Conservation (phyloP, 2,888 invertebrate species). For the Heterodera filipjevi region DNA sequence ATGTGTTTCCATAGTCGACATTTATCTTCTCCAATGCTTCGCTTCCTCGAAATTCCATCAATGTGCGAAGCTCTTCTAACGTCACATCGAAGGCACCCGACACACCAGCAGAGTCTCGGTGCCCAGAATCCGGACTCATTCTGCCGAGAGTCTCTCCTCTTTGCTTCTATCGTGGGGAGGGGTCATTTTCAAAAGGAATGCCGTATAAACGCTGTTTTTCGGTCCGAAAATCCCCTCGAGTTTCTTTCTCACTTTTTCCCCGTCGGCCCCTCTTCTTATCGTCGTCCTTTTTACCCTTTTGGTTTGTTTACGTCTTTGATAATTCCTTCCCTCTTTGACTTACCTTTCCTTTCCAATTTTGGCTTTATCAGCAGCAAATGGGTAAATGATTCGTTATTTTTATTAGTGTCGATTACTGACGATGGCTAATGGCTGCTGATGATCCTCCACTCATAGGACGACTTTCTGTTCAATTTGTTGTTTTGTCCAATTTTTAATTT, state of each 20-base stretch:
- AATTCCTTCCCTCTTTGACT: not conserved
- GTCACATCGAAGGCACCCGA: constrained; percentile 50
- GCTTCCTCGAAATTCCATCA: constrained; percentile 61
- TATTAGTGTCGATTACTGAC: not conserved
- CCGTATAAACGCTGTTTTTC: not conserved
- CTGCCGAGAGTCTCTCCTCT: not conserved
- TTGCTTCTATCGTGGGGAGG: not conserved
- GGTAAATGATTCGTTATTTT: not conserved
- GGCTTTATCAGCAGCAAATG: not conserved
- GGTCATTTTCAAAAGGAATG: not conserved
- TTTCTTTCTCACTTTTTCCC: no score
- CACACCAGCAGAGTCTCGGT: constrained; percentile 4
- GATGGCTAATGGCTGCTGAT: not conserved
- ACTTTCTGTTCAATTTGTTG: not conserved
- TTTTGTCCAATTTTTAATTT: not conserved
- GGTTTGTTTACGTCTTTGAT: not conserved
- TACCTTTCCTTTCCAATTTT: not conserved
- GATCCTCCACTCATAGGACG: not conserved
- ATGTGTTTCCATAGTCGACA: constrained; percentile 42
- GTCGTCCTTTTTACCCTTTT: no score
- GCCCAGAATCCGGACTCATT: constrained; percentile 3
- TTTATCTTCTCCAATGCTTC: constrained; percentile 59
- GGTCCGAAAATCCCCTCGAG: no score
- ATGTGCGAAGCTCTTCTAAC: constrained; percentile 59
- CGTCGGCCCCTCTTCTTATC: no score